Base-by-base conservation (phyloP, 2,797 vertebrate genomes). In the Sciaenops ocellatus region DNA sequence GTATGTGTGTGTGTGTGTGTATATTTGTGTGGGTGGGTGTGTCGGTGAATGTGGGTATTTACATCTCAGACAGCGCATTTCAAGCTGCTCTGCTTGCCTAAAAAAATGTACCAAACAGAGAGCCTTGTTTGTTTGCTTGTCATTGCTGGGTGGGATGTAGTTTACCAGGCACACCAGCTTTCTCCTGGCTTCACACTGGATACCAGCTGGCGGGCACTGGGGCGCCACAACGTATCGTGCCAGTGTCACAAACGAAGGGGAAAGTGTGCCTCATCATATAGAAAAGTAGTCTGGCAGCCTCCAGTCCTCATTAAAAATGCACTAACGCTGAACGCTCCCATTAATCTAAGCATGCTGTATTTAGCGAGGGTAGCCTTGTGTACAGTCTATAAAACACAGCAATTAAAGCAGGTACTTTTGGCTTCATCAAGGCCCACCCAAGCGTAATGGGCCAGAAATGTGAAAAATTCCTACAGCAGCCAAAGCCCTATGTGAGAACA, bases 221-320 rank as follows among this genome's bases (percentile, higher is more conserved):
- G 90, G 86, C 65, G 80, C 91, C 84, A 74, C 85, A 46, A 83
- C 59, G 68, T 72, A 87, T 84, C 76, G 74, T 81, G 87, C 89
- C 89, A 81, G 88, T 87, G 87, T 92, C 89, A 89, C 85, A 88
- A 91, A 92, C 50, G 11, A 76, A 84, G 78, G 75, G 75, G 84
- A 89, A 93, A 89, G 89, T 83, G 85, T 87, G 89, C 80, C 88
- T 91, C 87, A 89, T 92, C 89, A 73, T 94, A 94, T 94, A 94
- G 92, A 92, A 93, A 92, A 92, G 88, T 90, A 90, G 86, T 86
- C 89, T 93, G 94, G 91, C 92, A 93, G 91, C 91, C 92, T 93
- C 85, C 84, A 88, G 90, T 87, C 88, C 89, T 93, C 87, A 95
- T 95, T 95, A 94, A 94, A 95, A 94, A 95, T 91, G 92, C 94